Evolutionary conservation across 2,113 vertebrate genomes (phyloP), one percentile per base, ranked within the genome.

Genomic region (Parus major): DNA sequence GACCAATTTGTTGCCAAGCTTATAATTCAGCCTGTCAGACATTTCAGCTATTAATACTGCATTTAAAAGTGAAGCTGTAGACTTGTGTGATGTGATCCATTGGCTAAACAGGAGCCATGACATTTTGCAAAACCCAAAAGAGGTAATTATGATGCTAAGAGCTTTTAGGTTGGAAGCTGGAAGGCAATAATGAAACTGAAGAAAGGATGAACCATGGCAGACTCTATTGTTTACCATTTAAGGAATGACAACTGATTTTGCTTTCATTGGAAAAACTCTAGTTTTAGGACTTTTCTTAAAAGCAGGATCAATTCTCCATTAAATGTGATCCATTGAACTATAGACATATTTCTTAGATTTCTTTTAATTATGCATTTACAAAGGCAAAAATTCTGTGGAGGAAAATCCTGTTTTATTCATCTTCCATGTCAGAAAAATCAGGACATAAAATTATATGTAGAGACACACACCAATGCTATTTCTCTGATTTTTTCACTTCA

Each of bases 71-170:
- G 81, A 96, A 92, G 66, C 35, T 80, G n/a, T 61, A 93, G 56
- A 44, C 84, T 82, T 1, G 4, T 71, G 59, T 69, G 83, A 95
- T 84, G 79, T 96, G 94, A 97, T 98, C 96, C 91, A 77, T 96
- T 96, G 88, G 87, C 79, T 97, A 95, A 97, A 95, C 93, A 92
- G 94, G 70, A 91, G 92, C 85, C 53, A 61, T 96, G 97, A 97
- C 96, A 97, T 96, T 98, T 96, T 92, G 81, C 69, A 95, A 92
- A 97, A 94, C 80, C 89, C 94, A 88, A 83, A 96, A 88, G 84
- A 91, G 61, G 91, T 82, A 94, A 97, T 96, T 96, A 91, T 84
- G 76, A 82, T 82, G 85, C 41, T 78, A 87, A 69, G 87, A 95
- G 52, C 81, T 96, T 97, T 96, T 93, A 92, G 88, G 96, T 55